phyloP scores from a whole-genome alignment of 2,888 invertebrate genomes.

The Erebia ligea region DNA sequence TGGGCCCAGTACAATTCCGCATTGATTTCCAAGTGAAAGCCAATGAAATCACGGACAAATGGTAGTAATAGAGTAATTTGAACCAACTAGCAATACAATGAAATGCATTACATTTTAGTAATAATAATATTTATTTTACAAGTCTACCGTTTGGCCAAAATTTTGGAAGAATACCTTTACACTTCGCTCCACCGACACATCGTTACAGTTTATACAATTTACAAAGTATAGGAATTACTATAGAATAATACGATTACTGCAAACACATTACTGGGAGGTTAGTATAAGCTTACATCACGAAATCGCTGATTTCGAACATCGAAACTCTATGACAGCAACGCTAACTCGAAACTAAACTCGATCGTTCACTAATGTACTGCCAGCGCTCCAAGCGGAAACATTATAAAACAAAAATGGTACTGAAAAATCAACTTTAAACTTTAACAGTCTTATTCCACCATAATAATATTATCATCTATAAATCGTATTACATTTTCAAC shows the following conservation, averaged over 20 bases:
- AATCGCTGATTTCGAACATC: too few relatives aligned
- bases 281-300: not conserved
- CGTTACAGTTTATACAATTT: slow-evolving; percentile 27
- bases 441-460: too few relatives aligned
- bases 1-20: too few relatives aligned
- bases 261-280: not conserved
- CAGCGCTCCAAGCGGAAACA: too few relatives aligned
- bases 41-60: not conserved
- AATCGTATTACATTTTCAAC: too few relatives aligned
- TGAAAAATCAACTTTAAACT: too few relatives aligned
- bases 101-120: slow-evolving; percentile 31
- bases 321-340: too few relatives aligned
- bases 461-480: too few relatives aligned
- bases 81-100: not conserved
- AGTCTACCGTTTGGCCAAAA: slow-evolving; percentile 75
- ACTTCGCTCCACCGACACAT: slow-evolving; percentile 51
- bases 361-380: too few relatives aligned
- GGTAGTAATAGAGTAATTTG: not conserved
- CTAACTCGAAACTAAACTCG: too few relatives aligned
- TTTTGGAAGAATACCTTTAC: slow-evolving; percentile 74
- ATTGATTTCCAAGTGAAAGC: too few relatives aligned
- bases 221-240: slow-evolving; percentile 33
- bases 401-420: too few relatives aligned
- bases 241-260: not conserved
- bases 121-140: slow-evolving; percentile 71